Base-by-base conservation (phyloP, 2,797 vertebrate genomes). In the Gymnopithys bicolor region DNA sequence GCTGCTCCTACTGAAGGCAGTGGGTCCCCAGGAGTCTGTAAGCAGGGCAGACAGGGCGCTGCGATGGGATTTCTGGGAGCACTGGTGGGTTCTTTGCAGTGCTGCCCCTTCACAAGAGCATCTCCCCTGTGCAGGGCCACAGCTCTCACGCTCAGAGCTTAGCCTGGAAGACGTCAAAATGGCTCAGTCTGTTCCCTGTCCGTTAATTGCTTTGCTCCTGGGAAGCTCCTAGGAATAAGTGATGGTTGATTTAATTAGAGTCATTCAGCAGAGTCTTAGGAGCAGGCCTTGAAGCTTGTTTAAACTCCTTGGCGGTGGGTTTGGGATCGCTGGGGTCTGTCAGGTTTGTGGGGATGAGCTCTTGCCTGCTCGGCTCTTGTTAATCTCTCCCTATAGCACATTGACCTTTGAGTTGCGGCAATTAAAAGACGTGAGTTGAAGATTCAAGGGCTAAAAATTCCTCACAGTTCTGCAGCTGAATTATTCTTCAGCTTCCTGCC, bases 241-340 rank as follows among this genome's bases (percentile, higher is more conserved):
- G 60, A n/a, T 84, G 59, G 55, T 46, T 70, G 45, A 30, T 89
- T 96, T 93, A 90, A 94, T 93, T 87, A 55, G 69, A 76, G 84
- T 43, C 0, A 0, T 80, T 91, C 48, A 53, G 53, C 2, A 3
- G 46, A 64, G 37, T 30, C 74, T 66, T 56, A 30, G 74, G 83
- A 90, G 75, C 30, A 79, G 74, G 55, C 69, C 71, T 84, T 76
- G 70, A 43, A 79, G 55, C 55, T 82, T 76, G 52, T 79, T 89
- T 84, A 45, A 76, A 84, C 35, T 71, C 58, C 68, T 74, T 0
- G 0, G 67, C 14, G 73, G 58, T 0, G 5, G 53, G 45, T 81
- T 78, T 19, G 9, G 62, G 64, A 30, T 41, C 0, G 0, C 81
- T 27, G 56, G 13, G 51, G 53, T 39, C 84, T 84, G 75, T 39